Base-by-base conservation (phyloP, 2,888 invertebrate species). In the Onchidella celtica region DNA sequence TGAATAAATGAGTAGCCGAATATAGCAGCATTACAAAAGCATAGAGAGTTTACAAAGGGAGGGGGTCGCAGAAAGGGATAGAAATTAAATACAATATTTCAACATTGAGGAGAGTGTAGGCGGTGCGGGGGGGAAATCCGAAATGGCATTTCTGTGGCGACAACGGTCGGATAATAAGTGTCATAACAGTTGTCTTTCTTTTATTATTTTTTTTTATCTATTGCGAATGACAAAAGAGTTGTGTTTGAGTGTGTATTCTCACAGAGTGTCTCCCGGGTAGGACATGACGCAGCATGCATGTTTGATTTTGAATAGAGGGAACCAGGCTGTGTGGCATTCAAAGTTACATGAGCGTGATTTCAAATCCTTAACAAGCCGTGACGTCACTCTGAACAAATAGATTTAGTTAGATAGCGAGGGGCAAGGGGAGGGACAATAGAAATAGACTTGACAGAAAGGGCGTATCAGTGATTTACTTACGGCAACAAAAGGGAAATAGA, bases 381-480 rank as follows among this genome's bases (percentile, higher is more conserved):
- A 73, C 73, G 73, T 73, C 73, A 59, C n/a, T 34, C 36, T 36
- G 38, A 57, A 59, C 73, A 73, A 73, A 73, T 38, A 73, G 34
- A 61, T 73, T 73, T 6, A 61, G 59, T 34, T 14, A 59, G 57
- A 59, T 17, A n/a, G 27, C 27, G 4, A 66, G 34, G 32, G 34
- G 32, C 3, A 66, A n/a, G 32, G 29, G 66, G 21, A 40, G 36
- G 63, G 38, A 73, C 73, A 32, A 61, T 61, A 61, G 36, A 17
- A 66, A n/a, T 3, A 21, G 63, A 65, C 47, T 75, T 65, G 29
- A 74, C 65, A 73, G 32, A 59, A 21, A 14, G 73, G 73, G 73
- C 24, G 73, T 34, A 29, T 55, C 73, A 59, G n/a, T 36, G 24
- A 32, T 36, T 59, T 27, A 34, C 72, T 2, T 34, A 29, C 40